Evolutionary conservation across 2,113 vertebrate species (phyloP), one percentile per base, ranked within the genome.

Genomic region (Bagarius yarrelli): DNA sequence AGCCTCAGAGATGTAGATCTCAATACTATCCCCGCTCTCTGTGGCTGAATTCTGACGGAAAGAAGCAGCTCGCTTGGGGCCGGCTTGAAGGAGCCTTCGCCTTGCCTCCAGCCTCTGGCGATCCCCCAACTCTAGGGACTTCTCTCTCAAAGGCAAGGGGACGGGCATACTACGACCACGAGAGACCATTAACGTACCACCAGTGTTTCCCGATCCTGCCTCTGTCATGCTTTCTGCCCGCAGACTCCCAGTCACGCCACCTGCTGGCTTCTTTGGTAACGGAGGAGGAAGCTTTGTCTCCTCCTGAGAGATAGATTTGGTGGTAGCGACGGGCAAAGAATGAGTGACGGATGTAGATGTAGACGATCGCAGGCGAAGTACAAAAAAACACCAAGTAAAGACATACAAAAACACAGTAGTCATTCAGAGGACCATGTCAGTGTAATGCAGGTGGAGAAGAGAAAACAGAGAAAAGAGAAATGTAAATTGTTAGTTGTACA

Each of bases 1-100:
- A 73, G 97, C 97, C 93, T 99, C 97, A 6, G 97, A 97, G 94
- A 99, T 99, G 94, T 97, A 99, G 93, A 99, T 99, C 93, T 99
- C 97, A 50, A 99, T 99, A 94, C 97, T 99, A 93, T 99, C 98
- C 5, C 97, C 98, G 14, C 98, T 99, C 91, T 99, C 97, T 0
- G 98, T 98, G 92, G 97, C 97, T 2, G 98, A 98, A 94, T 97
- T 99, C 92, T 99, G 97, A 88, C 98, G 94, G 92, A 98, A 98
- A 74, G 98, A 99, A 84, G 96, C 94, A 0, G 96, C 94, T 23
- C 96, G 92, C 85, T 98, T 98, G 90, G 96, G 81, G 15, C 81
- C 81, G 23, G 81, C 96, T 83, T 97, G 97, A 91, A 98, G 93
- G 85, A 99, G 95, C 90, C 98, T 88, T 89, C 96, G 94, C 78